Evolutionary conservation across 2,113 vertebrate species (phyloP).

Genomic region (Ariopsis seemanni): DNA sequence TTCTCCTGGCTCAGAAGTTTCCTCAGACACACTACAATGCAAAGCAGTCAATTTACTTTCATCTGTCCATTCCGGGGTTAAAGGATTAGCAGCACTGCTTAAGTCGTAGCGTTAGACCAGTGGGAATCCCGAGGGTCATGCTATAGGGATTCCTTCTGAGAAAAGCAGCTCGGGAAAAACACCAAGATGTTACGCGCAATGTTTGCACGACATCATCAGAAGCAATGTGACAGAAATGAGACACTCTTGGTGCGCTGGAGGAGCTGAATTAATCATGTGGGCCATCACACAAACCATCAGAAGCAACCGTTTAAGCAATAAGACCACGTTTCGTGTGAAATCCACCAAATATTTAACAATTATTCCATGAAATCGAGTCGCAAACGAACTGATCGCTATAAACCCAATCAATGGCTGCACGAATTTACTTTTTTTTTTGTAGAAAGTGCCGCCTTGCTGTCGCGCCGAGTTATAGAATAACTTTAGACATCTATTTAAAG

Average conservation of each 20-base stretch:
- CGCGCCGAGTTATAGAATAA: no score
- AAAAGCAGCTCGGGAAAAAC: neutral
- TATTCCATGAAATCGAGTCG: no score
- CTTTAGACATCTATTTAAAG: no score
- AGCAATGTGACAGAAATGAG: neutral
- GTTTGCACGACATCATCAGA: neutral
- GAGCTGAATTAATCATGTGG: neutral
- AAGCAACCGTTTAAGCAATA: neutral
- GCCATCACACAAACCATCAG: neutral
- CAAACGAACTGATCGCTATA: no score
- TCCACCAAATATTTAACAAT: neutral
- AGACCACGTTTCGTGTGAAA: neutral
- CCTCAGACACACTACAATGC: neutral
- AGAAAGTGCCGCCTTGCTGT: no score
- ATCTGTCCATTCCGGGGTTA: neutral
- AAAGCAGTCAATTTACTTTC: slow-evolving; percentile 5
- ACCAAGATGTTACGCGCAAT: neutral
- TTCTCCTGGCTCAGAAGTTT: neutral
- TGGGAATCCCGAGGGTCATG: neutral
- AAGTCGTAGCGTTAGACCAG: neutral
- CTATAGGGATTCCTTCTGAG: neutral
- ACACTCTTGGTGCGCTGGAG: neutral
- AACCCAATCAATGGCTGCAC: no score
- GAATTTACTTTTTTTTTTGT: no score
- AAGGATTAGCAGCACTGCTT: slow-evolving; percentile 22